Percentiles rank a stretch among this genome's conserved stretches.
These are phyloP conservation scores for Taxidea taxus DNA, from an alignment of 2,113 vertebrate species.

Conservation along the genomic window DNA sequence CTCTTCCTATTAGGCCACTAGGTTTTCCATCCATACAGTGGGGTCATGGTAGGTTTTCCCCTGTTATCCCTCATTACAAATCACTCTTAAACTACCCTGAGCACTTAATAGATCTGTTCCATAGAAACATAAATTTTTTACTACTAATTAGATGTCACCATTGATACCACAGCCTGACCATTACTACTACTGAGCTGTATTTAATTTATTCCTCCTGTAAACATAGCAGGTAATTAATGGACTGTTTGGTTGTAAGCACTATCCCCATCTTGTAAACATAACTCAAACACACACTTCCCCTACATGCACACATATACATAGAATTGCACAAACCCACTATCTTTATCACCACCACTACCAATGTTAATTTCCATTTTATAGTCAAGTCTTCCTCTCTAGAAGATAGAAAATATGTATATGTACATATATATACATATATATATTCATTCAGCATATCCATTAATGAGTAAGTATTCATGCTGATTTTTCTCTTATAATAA, in stretches of 20 bases:
- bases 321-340: background rate
- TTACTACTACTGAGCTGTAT: conserved; percentile 51
- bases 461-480: conserved; percentile 66
- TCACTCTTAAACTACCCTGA: background rate
- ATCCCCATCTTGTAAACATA: background rate
- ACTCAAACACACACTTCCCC: background rate
- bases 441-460: conserved; percentile 18
- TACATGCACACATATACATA: too few relatives aligned
- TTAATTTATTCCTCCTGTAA: conserved; percentile 72
- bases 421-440: background rate
- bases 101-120: background rate
- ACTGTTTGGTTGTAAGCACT: background rate
- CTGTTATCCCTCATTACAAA: background rate
- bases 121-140: background rate
- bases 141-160: background rate
- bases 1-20: background rate
- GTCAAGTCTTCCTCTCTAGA: background rate
- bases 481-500: background rate
- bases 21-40: background rate
- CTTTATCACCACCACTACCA: background rate
- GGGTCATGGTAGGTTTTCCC: background rate
- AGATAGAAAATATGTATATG: background rate
- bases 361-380: background rate
- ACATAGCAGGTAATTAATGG: conserved; percentile 67
- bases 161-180: background rate